Percentiles rank a stretch among this genome's conserved stretches.
Conservation (phyloP, 2,113 vertebrate genomes). For the Eurypyga helias region DNA sequence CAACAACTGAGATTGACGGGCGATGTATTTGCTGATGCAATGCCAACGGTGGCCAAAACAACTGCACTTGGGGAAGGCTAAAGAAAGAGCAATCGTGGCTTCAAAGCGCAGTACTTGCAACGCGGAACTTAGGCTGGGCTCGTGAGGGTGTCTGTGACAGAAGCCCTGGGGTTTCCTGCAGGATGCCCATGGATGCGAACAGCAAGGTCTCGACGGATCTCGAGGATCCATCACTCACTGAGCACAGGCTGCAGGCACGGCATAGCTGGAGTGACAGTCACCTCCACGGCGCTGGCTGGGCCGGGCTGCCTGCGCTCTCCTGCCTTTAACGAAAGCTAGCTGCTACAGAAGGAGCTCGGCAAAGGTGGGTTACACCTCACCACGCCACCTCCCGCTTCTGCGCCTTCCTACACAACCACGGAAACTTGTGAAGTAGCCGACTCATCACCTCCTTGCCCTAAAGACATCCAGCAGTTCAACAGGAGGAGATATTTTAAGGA, state of each 20-base stretch:
- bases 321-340: background rate
- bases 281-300: background rate
- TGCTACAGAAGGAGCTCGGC: background rate
- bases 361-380: background rate
- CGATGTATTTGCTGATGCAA: background rate
- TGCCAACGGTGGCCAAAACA: background rate
- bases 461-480: background rate
- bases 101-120: conserved; percentile 22
- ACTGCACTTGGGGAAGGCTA: background rate
- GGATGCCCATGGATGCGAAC: background rate
- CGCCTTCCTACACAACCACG: background rate
- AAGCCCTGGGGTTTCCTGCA: conserved; percentile 13
- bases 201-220: conserved; percentile 35
- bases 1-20: background rate
- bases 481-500: conserved; percentile 3
- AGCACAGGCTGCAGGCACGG: background rate
- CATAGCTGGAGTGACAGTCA: background rate
- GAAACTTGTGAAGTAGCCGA: background rate
- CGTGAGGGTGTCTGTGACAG: conserved; percentile 21
- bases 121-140: background rate
- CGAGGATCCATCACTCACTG: background rate
- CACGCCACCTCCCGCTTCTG: background rate
- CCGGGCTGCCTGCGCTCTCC: background rate
- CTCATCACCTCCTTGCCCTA: background rate
- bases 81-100: background rate